Conservation (phyloP, 2,113 vertebrate species). For the Rattus rattus region DNA sequence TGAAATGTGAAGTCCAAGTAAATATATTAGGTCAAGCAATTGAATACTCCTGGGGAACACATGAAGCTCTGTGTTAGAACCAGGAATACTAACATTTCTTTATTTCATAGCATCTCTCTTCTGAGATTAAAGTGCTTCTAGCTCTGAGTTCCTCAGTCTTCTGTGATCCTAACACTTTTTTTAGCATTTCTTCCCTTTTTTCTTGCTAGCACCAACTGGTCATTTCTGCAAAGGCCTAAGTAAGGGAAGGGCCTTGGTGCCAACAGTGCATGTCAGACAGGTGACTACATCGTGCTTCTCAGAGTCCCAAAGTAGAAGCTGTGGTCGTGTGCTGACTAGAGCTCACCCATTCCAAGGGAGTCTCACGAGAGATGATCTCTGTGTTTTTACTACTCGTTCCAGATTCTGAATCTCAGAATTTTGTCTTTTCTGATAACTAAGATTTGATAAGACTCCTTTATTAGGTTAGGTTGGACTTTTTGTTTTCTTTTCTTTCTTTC, state of each 20-base stretch:
- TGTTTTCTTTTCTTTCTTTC: too few relatives aligned
- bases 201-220: not conserved
- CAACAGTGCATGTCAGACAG: not conserved
- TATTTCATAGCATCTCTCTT: not conserved
- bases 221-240: not conserved
- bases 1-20: constrained; percentile 53
- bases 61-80: not conserved
- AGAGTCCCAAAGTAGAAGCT: not conserved
- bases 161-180: not conserved
- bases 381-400: not conserved
- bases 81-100: not conserved
- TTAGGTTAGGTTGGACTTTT: not conserved
- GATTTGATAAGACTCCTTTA: not conserved
- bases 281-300: not conserved
- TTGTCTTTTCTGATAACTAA: not conserved
- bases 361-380: not conserved
- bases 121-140: not conserved
- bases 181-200: constrained; percentile 18
- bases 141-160: not conserved
- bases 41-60: constrained; percentile 19
- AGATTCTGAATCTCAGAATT: not conserved
- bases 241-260: not conserved
- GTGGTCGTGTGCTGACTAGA: not conserved
- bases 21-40: constrained; percentile 37
- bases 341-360: not conserved